Conservation (phyloP, 1,140 invertebrate species). For the Homarus americanus region DNA sequence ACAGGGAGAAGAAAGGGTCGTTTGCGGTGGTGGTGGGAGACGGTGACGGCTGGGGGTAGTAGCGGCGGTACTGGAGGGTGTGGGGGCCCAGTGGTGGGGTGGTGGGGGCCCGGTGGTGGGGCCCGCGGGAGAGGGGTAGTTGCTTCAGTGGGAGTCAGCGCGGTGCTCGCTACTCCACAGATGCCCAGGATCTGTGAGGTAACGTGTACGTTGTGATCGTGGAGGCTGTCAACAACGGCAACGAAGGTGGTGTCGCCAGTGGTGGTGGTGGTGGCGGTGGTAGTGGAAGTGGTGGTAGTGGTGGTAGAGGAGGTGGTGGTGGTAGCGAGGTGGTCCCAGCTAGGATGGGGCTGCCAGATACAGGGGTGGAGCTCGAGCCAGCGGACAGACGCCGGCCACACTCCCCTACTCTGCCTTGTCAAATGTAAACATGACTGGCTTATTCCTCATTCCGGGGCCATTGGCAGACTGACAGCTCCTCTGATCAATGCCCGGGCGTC, state of each 20-base stretch:
- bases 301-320: neutral
- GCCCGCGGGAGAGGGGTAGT: neutral
- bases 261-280: neutral
- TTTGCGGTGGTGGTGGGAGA: neutral
- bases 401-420: slow-evolving; percentile 27
- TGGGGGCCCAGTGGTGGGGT: no score
- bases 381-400: neutral
- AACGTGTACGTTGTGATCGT: neutral
- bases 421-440: slow-evolving; percentile 43
- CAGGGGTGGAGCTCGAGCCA: neutral
- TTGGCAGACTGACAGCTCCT: slow-evolving; percentile 18
- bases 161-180: neutral
- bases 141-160: neutral
- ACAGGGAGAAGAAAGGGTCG: neutral
- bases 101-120: neutral
- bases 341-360: neutral
- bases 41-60: neutral
- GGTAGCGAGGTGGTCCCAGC: neutral
- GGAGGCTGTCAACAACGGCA: neutral
- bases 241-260: neutral
- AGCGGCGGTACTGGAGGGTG: no score
- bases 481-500: neutral
- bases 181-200: neutral
- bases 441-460: slow-evolving; percentile 14
- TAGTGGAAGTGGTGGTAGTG: neutral